These are phyloP conservation scores for Hirtodrosophila duncani DNA, from an alignment of 2,888 invertebrate species.

Conservation along the genomic window DNA sequence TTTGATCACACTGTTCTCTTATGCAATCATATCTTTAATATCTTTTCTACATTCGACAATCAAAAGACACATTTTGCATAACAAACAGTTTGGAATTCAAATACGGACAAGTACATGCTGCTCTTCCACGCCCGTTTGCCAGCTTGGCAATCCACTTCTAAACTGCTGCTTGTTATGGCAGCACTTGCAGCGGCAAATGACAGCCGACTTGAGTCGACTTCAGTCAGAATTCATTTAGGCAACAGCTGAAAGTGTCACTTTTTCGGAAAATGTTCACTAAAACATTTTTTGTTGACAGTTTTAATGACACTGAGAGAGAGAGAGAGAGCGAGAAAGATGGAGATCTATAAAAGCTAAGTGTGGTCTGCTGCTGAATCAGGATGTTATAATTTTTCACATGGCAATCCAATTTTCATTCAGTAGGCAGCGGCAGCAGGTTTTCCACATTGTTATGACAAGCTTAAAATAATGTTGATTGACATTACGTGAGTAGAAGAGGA, in stretches of 20 bases:
- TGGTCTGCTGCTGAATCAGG: not conserved
- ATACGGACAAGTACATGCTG: too few relatives aligned
- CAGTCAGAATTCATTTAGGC: slow-evolving; percentile 18
- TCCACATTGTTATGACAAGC: slow-evolving; percentile 48
- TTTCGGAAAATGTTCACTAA: slow-evolving; percentile 29
- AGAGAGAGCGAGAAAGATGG: slow-evolving; percentile 15
- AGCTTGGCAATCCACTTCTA: too few relatives aligned
- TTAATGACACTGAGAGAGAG: slow-evolving; percentile 36
- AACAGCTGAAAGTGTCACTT: slow-evolving; percentile 59
- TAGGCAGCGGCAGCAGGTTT: slow-evolving; percentile 4
- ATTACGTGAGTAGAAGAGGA: slow-evolving; percentile 21
- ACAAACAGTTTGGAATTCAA: too few relatives aligned
- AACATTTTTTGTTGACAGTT: slow-evolving; percentile 39
- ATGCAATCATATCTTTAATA: too few relatives aligned
- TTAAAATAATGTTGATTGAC: slow-evolving; percentile 50
- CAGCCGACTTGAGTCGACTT: too few relatives aligned
- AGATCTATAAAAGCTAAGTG: too few relatives aligned
- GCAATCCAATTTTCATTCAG: slow-evolving; percentile 23
- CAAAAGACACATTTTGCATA: too few relatives aligned
- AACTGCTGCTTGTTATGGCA: too few relatives aligned
- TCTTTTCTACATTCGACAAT: too few relatives aligned
- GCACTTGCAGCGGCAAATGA: slow-evolving; percentile 12
- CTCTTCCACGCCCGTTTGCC: too few relatives aligned
- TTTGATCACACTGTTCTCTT: too few relatives aligned
- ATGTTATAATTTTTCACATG: slow-evolving; percentile 22